Evolutionary conservation across 2,888 invertebrate genomes (phyloP).

Genomic region (Limnephilus rhombicus): DNA sequence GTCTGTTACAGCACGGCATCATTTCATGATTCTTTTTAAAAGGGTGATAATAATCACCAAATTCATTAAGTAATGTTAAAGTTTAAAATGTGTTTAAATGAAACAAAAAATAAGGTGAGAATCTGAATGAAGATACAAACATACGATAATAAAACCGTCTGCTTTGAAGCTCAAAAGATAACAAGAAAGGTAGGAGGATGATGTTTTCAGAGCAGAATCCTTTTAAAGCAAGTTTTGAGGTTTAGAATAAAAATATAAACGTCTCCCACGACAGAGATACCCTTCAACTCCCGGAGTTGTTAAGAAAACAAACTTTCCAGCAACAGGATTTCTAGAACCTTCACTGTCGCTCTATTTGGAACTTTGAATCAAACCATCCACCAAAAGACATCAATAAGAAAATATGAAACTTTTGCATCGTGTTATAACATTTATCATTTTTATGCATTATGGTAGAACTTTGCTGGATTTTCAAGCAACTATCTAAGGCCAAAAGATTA

Average conservation of each 20-base stretch:
- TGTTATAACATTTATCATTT: not conserved
- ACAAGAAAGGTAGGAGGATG: not conserved
- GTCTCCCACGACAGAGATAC: not conserved
- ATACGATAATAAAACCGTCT: not conserved
- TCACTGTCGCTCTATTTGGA: not conserved
- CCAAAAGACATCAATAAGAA: not conserved
- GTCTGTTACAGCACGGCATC: too few species aligned
- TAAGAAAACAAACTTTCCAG: not conserved
- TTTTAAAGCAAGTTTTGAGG: not conserved
- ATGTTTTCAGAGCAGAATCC: not conserved
- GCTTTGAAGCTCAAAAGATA: not conserved
- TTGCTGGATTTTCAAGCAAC: not conserved
- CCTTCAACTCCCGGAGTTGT: not conserved
- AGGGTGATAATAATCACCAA: not conserved
- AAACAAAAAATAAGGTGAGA: not conserved
- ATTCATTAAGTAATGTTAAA: not conserved
- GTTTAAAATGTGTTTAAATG: not conserved
- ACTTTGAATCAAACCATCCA: not conserved
- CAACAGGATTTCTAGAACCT: not conserved
- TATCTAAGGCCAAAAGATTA: not conserved
- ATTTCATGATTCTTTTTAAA: not conserved
- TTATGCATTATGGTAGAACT: not conserved
- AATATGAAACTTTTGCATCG: not conserved
- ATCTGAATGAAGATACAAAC: not conserved
- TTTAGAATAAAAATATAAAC: not conserved